Conservation (phyloP, 2,888 invertebrate genomes). For the Cosmia pyralina region DNA sequence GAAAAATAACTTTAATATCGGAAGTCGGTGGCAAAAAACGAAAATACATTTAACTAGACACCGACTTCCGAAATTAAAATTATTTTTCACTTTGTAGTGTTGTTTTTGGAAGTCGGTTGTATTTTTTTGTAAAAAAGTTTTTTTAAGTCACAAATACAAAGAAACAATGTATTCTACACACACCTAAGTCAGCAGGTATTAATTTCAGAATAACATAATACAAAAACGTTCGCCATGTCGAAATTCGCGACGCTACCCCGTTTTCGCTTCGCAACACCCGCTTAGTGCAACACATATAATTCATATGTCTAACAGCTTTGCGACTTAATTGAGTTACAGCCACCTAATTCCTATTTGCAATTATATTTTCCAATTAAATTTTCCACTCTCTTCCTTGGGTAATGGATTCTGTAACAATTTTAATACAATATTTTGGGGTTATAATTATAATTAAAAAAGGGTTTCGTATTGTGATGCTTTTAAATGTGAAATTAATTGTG, state of each 20-base stretch:
- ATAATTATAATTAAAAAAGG: slow-evolving; percentile 65
- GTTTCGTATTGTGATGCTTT: slow-evolving; percentile 45
- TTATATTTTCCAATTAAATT: slow-evolving; percentile 83
- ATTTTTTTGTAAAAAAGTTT: too few species aligned
- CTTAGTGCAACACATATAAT: slow-evolving; percentile 60
- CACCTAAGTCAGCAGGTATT: slow-evolving; percentile 20
- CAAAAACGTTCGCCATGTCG: slow-evolving; percentile 35
- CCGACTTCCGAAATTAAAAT: too few species aligned
- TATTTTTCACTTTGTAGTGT: too few species aligned
- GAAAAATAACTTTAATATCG: too few species aligned
- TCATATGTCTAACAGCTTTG: slow-evolving; percentile 66
- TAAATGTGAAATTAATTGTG: slow-evolving; percentile 60
- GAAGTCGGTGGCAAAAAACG: too few species aligned
- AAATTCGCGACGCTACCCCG: slow-evolving; percentile 40
- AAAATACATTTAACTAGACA: too few species aligned
- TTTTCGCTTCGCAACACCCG: slow-evolving; percentile 36
- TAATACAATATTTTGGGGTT: slow-evolving; percentile 54
- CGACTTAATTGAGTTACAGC: slow-evolving; percentile 76
- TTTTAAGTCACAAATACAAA: too few species aligned
- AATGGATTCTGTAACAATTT: slow-evolving; percentile 76
- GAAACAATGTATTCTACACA: too few species aligned
- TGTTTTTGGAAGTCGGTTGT: too few species aligned
- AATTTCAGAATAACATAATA: slow-evolving; percentile 6
- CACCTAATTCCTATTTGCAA: slow-evolving; percentile 77
- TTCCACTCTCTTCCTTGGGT: slow-evolving; percentile 78